Evolutionary conservation across 2,797 vertebrate species (phyloP).

Genomic region (Hoplostethus atlanticus): DNA sequence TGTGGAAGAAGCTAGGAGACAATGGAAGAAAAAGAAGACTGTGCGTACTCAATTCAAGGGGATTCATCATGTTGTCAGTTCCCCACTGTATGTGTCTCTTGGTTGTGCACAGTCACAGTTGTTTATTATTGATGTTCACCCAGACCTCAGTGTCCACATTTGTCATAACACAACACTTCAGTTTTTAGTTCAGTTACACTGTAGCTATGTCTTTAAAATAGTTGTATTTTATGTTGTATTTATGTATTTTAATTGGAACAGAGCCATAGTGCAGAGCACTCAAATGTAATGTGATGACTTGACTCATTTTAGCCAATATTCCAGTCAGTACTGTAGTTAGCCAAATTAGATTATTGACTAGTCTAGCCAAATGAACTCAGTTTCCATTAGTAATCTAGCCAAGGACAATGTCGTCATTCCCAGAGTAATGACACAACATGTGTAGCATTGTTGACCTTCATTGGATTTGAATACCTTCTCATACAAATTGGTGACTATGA

Average conservation of each 20-base stretch:
- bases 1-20: constrained; percentile 20
- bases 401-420: constrained; percentile 33
- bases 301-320: constrained; percentile 53
- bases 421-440: constrained; percentile 51
- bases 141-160: constrained; percentile 26
- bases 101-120: constrained; percentile 35
- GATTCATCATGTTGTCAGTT: constrained; percentile 36
- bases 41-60: constrained; percentile 52
- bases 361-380: constrained; percentile 28
- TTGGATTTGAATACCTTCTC: constrained; percentile 56
- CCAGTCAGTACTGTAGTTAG: constrained; percentile 47
- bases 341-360: constrained; percentile 24
- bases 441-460: constrained; percentile 62
- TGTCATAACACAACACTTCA: constrained; percentile 46
- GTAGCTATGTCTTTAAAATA: constrained; percentile 56
- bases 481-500: constrained; percentile 32
- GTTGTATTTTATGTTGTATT: constrained; percentile 56
- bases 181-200: constrained; percentile 38
- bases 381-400: constrained; percentile 23
- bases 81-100: constrained; percentile 24
- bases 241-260: constrained; percentile 68
- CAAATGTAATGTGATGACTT: constrained; percentile 61
- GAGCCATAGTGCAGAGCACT: constrained; percentile 77
- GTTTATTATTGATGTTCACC: constrained; percentile 42
- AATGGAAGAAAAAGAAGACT: constrained; percentile 39